Percentiles rank a stretch among this genome's conserved stretches.
These are phyloP conservation scores for Oriolus oriolus DNA, from an alignment of 2,113 vertebrate genomes.

Conservation along the genomic window DNA sequence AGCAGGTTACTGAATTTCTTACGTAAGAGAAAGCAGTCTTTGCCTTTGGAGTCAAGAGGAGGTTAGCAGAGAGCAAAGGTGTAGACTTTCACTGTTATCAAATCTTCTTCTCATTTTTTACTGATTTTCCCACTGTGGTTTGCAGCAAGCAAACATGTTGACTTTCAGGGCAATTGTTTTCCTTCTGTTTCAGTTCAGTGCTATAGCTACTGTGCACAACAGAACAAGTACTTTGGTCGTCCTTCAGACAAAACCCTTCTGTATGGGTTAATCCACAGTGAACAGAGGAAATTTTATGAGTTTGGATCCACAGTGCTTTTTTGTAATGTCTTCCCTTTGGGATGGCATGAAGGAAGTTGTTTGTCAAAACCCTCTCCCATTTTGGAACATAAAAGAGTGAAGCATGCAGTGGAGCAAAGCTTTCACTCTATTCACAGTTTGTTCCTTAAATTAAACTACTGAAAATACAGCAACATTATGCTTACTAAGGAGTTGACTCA, in stretches of 20 bases:
- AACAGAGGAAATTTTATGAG: background rate
- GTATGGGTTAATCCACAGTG: background rate
- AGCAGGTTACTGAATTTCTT: background rate
- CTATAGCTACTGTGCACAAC: background rate
- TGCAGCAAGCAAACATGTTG: background rate
- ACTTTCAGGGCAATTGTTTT: background rate
- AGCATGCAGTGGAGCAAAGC: background rate
- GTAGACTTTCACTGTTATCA: background rate
- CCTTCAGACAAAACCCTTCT: background rate
- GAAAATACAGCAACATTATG: background rate
- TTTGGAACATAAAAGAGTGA: background rate
- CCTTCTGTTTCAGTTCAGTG: background rate
- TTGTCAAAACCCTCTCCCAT: background rate
- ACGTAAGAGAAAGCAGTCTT: background rate
- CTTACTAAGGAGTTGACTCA: background rate
- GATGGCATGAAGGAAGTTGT: background rate
- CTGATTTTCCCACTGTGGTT: background rate
- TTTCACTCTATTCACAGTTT: background rate
- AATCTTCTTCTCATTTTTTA: background rate
- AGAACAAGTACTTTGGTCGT: background rate
- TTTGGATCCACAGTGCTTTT: background rate
- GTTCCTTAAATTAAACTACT: background rate
- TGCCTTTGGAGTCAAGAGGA: background rate
- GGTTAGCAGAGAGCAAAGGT: background rate
- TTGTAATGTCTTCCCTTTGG: background rate